These are phyloP conservation scores for Ladona fulva DNA, from an alignment of 1,140 invertebrate genomes.

Conservation along the genomic window DNA sequence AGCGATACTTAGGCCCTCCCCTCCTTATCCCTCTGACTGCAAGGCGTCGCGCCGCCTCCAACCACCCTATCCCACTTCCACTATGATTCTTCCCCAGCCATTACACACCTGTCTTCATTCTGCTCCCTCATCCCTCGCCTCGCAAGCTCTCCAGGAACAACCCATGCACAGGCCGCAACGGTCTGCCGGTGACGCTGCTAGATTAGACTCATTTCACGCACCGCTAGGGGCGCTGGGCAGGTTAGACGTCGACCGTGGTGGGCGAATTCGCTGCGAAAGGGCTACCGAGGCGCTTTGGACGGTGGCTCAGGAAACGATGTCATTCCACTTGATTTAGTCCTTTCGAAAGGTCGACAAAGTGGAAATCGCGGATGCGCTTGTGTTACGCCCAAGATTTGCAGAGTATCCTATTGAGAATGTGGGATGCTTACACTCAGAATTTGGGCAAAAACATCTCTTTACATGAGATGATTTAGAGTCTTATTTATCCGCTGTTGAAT, in stretches of 20 bases:
- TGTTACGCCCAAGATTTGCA: no score
- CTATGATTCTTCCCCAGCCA: no score
- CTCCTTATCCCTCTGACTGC: no score
- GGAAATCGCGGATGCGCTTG: no score
- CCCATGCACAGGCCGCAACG: background rate
- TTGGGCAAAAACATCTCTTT: no score
- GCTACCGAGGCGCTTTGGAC: background rate
- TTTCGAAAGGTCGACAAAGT: background rate
- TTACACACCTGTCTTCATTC: background rate
- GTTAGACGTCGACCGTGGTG: background rate
- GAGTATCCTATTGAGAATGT: no score
- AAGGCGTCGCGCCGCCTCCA: no score
- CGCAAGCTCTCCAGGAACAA: background rate
- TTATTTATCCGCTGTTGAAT: no score
- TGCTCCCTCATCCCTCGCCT: background rate
- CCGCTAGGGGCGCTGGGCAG: background rate
- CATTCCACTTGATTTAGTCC: background rate
- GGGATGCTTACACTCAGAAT: no score
- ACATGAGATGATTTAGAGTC: no score
- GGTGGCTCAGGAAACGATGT: background rate
- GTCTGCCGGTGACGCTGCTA: conserved; percentile 1
- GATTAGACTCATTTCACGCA: conserved; percentile 5
- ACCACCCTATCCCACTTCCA: no score
- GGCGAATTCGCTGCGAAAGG: background rate
- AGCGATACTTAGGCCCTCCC: no score